Percentiles rank a stretch among this genome's conserved stretches.
phyloP scores from a whole-genome alignment of 2,113 vertebrate genomes.

The Pseudorectes ferrugineus region DNA sequence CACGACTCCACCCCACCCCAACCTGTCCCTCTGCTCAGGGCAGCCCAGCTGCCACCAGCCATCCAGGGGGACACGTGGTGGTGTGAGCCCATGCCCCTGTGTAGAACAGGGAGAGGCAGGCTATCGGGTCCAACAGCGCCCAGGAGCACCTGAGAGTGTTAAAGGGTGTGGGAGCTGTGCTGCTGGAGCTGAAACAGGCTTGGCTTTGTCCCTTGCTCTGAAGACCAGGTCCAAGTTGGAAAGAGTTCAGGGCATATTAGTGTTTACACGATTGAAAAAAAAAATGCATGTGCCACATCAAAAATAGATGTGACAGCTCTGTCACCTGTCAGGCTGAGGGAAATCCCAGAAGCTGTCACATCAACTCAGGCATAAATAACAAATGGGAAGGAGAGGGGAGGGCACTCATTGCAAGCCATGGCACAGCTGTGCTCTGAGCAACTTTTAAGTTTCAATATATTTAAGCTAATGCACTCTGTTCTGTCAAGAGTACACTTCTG shows the following conservation, averaged over 20 bases:
- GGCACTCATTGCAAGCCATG: not conserved
- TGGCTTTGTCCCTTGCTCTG: not conserved
- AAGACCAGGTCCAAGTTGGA: not conserved
- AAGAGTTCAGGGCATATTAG: not conserved
- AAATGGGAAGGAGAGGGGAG: not conserved
- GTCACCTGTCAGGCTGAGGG: not conserved
- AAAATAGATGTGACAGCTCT: not conserved
- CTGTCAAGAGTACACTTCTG: not conserved
- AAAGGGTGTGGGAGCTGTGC: not conserved
- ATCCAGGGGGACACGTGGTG: rapidly evolving
- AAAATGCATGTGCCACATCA: not conserved
- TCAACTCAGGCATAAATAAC: not conserved
- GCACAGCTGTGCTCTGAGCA: not conserved
- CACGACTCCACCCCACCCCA: rapidly evolving
- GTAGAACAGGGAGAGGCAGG: rapidly evolving
- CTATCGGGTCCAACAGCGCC: rapidly evolving
- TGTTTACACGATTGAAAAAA: not conserved
- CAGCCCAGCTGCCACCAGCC: not conserved
- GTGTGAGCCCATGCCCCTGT: rapidly evolving
- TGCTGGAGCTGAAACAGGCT: not conserved
- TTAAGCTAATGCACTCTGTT: not conserved
- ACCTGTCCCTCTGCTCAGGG: not conserved
- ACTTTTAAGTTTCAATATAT: not conserved
- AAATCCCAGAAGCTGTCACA: not conserved
- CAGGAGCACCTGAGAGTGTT: not conserved